Percentiles rank a stretch among this genome's conserved stretches.
These are phyloP conservation scores for Monodelphis domestica DNA, from an alignment of 2,797 vertebrate species.

Conservation along the genomic window DNA sequence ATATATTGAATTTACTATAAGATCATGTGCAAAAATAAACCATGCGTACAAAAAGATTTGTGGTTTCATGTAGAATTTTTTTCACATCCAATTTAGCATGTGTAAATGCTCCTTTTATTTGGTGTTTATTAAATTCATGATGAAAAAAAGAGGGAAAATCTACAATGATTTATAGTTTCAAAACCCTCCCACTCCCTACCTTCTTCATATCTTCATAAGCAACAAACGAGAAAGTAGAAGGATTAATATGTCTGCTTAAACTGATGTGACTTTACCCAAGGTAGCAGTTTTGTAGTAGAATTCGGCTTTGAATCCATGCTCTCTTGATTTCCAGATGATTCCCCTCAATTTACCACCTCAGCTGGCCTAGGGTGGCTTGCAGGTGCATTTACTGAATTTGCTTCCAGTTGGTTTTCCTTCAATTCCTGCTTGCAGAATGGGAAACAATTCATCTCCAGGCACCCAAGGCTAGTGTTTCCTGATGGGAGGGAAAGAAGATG, in stretches of 20 bases:
- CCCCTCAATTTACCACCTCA: conserved; percentile 17
- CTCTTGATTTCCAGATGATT: conserved; percentile 36
- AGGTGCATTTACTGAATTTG: background rate
- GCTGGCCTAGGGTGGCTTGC: conserved; percentile 8
- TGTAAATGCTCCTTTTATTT: background rate
- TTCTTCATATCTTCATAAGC: background rate
- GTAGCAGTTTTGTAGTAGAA: background rate
- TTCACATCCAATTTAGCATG: background rate
- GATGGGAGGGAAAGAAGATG: conserved; percentile 42
- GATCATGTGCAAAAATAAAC: background rate
- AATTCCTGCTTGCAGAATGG: conserved; percentile 52
- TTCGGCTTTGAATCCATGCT: background rate
- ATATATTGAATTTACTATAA: background rate
- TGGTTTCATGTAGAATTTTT: background rate
- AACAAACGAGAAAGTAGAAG: background rate
- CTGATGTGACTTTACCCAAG: background rate
- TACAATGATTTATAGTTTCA: background rate
- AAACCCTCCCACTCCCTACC: background rate
- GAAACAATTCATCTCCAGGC: conserved; percentile 32
- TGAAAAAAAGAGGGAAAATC: background rate
- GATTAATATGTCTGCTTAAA: background rate
- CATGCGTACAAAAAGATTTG: background rate
- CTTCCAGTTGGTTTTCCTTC: conserved; percentile 48
- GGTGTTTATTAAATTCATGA: background rate
- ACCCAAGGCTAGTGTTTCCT: conserved; percentile 5